Conservation (phyloP, 2,797 vertebrate species). For the Pipistrellus nathusii region DNA sequence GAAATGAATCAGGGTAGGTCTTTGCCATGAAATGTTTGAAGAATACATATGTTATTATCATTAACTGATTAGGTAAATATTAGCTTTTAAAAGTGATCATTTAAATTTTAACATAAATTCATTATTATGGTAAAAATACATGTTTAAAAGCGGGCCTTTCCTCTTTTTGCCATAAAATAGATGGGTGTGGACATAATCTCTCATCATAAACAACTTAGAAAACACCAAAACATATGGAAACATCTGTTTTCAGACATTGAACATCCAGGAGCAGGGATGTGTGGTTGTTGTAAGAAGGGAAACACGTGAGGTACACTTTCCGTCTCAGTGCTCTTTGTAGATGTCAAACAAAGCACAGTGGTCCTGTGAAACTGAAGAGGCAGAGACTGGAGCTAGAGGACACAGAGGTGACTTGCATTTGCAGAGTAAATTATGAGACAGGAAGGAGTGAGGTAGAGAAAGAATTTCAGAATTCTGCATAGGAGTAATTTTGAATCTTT, state of each 20-base stretch:
- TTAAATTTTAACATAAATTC: constrained; percentile 33
- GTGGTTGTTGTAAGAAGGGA: background rate
- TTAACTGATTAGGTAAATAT: background rate
- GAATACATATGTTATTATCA: background rate
- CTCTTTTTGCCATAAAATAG: background rate
- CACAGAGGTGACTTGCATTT: background rate
- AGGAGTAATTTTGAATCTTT: constrained; percentile 1
- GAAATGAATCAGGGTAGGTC: background rate
- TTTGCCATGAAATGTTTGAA: constrained; percentile 11
- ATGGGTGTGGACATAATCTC: background rate
- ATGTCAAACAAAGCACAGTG: background rate
- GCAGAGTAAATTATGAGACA: background rate
- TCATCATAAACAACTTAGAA: background rate
- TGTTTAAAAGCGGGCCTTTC: constrained; percentile 19
- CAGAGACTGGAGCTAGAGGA: background rate
- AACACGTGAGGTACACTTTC: background rate
- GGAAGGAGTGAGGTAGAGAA: background rate
- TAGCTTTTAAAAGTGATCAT: background rate
- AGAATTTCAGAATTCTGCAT: background rate
- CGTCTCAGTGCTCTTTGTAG: background rate
- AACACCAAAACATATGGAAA: background rate
- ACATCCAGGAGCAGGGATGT: background rate
- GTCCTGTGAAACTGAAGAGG: background rate
- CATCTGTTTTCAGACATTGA: background rate
- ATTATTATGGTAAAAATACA: constrained; percentile 6